phyloP scores from a whole-genome alignment of 2,797 vertebrate species.

The Potorous gilbertii region DNA sequence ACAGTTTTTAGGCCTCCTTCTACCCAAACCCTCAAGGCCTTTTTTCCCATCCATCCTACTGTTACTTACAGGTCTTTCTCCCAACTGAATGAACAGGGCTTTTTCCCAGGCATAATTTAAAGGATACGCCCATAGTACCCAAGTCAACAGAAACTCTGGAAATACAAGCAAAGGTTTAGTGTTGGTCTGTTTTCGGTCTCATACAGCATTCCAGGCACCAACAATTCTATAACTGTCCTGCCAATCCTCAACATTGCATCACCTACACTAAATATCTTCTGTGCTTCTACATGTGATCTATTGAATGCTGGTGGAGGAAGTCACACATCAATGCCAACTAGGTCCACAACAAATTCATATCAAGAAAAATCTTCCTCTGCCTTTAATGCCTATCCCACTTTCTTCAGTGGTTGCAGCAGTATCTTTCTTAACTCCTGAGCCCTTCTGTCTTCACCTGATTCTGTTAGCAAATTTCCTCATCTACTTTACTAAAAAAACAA shows the following conservation, averaged over 20 bases:
- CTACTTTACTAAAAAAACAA: background rate
- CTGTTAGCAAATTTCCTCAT: background rate
- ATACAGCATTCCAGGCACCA: background rate
- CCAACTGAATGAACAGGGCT: conserved; percentile 30
- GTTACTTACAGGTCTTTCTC: conserved; percentile 31
- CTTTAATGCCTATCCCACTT: background rate
- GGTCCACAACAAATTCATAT: background rate
- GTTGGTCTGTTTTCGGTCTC: background rate
- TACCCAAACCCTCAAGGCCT: conserved; percentile 77
- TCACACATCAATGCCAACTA: background rate
- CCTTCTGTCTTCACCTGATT: background rate
- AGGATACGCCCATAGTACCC: background rate
- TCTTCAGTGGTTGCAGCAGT: background rate
- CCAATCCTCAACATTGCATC: background rate
- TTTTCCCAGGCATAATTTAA: conserved; percentile 33
- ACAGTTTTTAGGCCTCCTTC: conserved; percentile 75
- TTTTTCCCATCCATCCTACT: conserved; percentile 75
- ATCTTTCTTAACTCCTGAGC: background rate
- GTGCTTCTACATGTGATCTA: background rate
- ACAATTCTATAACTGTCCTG: background rate
- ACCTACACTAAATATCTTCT: background rate
- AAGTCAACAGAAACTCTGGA: background rate
- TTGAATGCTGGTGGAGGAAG: background rate
- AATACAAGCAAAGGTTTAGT: background rate
- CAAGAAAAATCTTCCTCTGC: background rate